Percentiles rank a stretch among this genome's conserved stretches.
Conservation (phyloP, 2,113 vertebrate species). For the Lagopus muta region DNA sequence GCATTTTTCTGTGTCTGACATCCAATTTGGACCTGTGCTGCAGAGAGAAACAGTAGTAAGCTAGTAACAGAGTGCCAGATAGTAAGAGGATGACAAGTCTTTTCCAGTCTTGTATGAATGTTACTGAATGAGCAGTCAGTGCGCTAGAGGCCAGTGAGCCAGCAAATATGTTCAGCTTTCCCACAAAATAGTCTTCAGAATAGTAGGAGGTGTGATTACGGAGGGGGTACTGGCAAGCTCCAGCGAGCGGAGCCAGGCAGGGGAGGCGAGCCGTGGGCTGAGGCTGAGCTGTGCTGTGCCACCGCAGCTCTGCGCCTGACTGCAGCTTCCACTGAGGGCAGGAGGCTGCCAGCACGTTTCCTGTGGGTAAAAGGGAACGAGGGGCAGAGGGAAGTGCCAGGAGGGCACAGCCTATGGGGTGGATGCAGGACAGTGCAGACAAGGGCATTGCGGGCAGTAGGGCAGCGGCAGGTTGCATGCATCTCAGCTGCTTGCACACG, state of each 20-base stretch:
- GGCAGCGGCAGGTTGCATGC: not conserved
- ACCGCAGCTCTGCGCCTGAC: not conserved
- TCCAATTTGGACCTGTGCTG: constrained; percentile 39
- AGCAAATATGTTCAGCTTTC: constrained; percentile 55
- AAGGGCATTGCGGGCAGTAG: not conserved
- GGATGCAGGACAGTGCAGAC: not conserved
- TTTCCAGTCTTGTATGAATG: constrained; percentile 59
- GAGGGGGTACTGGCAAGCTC: constrained; percentile 42
- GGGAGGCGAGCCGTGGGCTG: constrained; percentile 15
- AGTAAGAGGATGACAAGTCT: constrained; percentile 67
- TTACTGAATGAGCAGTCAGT: constrained; percentile 66
- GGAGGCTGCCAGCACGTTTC: not conserved
- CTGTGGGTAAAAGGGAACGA: not conserved
- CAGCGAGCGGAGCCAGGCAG: constrained; percentile 35
- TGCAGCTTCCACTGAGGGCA: rapidly evolving
- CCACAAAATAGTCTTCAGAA: constrained; percentile 55
- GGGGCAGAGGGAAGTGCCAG: not conserved
- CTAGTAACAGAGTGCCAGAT: constrained; percentile 18
- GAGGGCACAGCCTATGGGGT: not conserved
- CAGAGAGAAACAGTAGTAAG: constrained; percentile 49
- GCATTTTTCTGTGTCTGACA: constrained; percentile 36
- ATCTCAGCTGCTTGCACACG: not conserved
- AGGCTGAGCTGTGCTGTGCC: not conserved
- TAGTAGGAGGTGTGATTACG: constrained; percentile 60
- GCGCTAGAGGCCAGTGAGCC: constrained; percentile 62